Base-by-base conservation (phyloP, 2,113 vertebrate species). In the Varanus komodoensis region DNA sequence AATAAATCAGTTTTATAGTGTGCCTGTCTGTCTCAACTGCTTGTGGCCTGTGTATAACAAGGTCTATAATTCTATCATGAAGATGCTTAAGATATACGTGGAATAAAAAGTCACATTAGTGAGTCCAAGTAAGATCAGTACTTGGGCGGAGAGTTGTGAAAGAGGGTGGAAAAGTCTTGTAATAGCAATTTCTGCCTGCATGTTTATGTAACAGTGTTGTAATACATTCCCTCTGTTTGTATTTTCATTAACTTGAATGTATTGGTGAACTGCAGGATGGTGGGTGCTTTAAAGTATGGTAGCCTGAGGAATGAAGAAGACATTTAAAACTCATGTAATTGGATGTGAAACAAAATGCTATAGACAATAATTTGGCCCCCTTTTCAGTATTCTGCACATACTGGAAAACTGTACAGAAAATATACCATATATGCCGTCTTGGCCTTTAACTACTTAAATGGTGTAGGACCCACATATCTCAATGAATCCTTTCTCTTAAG, bases 1-100 rank as follows among this genome's bases (percentile, higher is more conserved):
- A 87, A 89, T 73, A 84, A 89, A 84, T 84, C 54, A 89, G 11
- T 84, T 89, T 84, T 64, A 89, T 27, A 9, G 38, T 61, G 75
- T n/a, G 27, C 44, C 69, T 77, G 71, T 64, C 71, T 64, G 69
- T 34, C 44, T 89, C 34, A 74, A 67, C 12, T 67, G 52, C 52
- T 83, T 86, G 81, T 75, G 57, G 81, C 57, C 44, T 83, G 64
- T 21, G n/a, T 77, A 71, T 75, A 61, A 84, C 34, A 50, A 82
- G 29, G 67, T 29, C 67, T 82, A 57, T 68, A 82, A 73, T 88
- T 88, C 79, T 73, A 57, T 73, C 87, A 57, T 61, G 68, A 82
- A n/a, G 68, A 73, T 82, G 77, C 64, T 88, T 54, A 88, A 69
- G 48, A 81, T 54, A 1, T n/a, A 57, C 8, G 29, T 71, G 69